phyloP scores from a whole-genome alignment of 2,113 vertebrate genomes.

The Platysternon megacephalum region DNA sequence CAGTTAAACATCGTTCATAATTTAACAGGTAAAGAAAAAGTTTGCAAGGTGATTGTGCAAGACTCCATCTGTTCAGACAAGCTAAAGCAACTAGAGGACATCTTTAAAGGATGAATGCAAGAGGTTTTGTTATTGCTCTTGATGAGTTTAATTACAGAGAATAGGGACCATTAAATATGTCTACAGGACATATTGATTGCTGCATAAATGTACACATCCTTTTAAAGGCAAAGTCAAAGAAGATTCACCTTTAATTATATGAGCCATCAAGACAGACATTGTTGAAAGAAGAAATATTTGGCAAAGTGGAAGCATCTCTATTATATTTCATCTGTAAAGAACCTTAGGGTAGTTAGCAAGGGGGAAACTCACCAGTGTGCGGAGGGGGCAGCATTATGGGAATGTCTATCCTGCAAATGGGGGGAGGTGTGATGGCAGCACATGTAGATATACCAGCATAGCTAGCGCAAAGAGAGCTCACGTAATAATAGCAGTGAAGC shows the following conservation, averaged over 20 bases:
- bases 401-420: too few species aligned
- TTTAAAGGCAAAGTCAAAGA: conserved; percentile 44
- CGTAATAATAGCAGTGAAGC: too few species aligned
- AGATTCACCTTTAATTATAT: neutral
- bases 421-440: too few species aligned
- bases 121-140: conserved; percentile 58
- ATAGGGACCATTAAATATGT: conserved; percentile 55
- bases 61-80: conserved; percentile 64
- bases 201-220: neutral
- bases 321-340: fast-evolving
- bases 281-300: neutral
- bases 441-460: too few species aligned
- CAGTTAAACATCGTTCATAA: neutral
- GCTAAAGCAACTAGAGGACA: conserved; percentile 42
- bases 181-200: neutral
- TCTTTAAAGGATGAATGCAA: conserved; percentile 23
- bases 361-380: neutral
- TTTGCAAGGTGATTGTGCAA: conserved; percentile 57
- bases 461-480: too few species aligned
- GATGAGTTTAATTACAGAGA: conserved; percentile 56
- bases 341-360: neutral
- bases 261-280: neutral
- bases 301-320: fast-evolving
- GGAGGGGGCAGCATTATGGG: neutral
- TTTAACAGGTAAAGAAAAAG: conserved; percentile 32